Base-by-base conservation (phyloP, 2,888 invertebrate genomes). In the Drosophila cracens region DNA sequence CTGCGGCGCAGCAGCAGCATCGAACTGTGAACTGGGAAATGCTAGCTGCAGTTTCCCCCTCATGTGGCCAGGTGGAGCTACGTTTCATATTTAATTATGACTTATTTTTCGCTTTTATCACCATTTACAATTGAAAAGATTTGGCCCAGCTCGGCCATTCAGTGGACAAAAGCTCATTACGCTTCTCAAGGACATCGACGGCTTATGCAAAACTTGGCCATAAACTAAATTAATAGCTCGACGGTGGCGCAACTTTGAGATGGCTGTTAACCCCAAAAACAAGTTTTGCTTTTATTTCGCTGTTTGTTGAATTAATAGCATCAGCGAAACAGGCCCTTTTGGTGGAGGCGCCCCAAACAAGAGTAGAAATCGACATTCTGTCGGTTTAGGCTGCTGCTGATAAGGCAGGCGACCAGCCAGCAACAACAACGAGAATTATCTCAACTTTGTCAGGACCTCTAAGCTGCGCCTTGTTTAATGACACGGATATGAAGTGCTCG, bases 141-240 rank as follows among this genome's bases (percentile, higher is more conserved):
- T 81, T 79, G 59, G 48, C 53, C 18, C 34, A 43, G 34, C 38
- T 2, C 18, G 34, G 40, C 59, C 57, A 53, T 77, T 68, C 54
- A 60, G 38, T 57, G 60, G 51, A 21, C 60, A 49, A 73, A 82
- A 82, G 81, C 76, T 81, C 80, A 82, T 81, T 82, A 80, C 57
- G 61, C 70, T 59, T 13, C 57, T 69, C 80, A 81, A 81, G 81
- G 83, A 80, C 80, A 82, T 56, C 56, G 53, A 29, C 51, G 64
- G 63, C 76, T 73, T 80, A 68, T 63, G 76, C 67, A 70, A 79
- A 70, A 71, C 81, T 76, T 62, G 62, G 60, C 65, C 57, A 76
- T 79, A 81, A 81, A 82, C 67, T 73, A 82, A 82, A 82, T 81
- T 82, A 81, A 82, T 81, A 68, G 76, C 73, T 64, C 38, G 59